Evolutionary conservation across 2,797 vertebrate species (phyloP), one percentile per base, ranked within the genome.

Genomic region (Apogon hyalosoma): DNA sequence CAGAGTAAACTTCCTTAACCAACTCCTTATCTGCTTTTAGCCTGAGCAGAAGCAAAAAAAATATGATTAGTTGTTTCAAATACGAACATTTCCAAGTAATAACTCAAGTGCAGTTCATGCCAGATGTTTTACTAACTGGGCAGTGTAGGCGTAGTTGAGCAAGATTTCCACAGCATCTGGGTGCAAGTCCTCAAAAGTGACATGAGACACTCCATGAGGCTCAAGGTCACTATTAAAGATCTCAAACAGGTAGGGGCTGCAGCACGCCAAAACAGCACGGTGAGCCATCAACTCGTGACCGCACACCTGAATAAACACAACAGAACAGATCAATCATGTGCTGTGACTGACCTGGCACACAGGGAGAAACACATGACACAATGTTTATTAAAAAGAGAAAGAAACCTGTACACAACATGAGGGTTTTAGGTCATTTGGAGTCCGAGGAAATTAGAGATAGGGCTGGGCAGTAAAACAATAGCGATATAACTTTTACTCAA

Each of bases 181-280:
- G 79, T 98, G 96, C 90, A 99, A 92, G 90, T 99, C 98, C 82
- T 99, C 97, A 39, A 99, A 97, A 78, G 97, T 98, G 73, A 99
- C 96, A 48, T 98, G 97, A 7, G 97, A 97, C 86, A 98, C 84
- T 54, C 98, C 96, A 0, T 96, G 96, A 79, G 96, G 91, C 85
- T 99, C 98, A 0, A 93, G 92, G 61, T 98, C 97, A 53, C 94
- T 98, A 71, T 98, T 99, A 82, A 99, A 99, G 93, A 99, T 97
- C 94, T 99, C 98, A 73, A 99, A 99, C 87, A 99, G 88, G 86
- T 98, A 98, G 16, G 98, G 98, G 81, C 98, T 99, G 92, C 98
- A 99, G 93, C 98, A 99, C 18, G 98, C 98, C 87, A 99, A 93
- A 7, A 99, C 97, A 0, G 98, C 98, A 78, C 97, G 94, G 82